Percentiles rank a stretch among this genome's conserved stretches.
Evolutionary conservation across 2,888 invertebrate genomes (phyloP).

Genomic region (Mesorhabditis spiculigera): DNA sequence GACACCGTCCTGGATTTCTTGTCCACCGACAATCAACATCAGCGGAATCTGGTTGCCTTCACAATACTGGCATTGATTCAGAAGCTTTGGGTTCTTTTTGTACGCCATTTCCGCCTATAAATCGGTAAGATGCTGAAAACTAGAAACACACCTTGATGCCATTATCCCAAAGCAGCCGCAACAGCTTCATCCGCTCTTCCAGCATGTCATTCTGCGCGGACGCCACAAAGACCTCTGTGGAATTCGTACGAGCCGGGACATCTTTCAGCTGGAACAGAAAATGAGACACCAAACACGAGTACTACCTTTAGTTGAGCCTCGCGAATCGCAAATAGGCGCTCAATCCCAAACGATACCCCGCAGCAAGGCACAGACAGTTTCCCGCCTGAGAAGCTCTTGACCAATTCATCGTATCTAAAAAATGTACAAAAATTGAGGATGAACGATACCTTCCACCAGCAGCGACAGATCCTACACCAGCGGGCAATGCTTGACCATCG

Average conservation of each 20-base stretch:
- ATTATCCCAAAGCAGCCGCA: constrained; percentile 78
- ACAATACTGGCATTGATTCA: constrained; percentile 90
- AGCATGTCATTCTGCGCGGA: constrained; percentile 92
- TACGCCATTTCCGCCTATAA: constrained; percentile 84
- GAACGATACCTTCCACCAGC: constrained; percentile 48
- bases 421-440: constrained; percentile 6
- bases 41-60: constrained; percentile 88
- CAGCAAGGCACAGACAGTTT: constrained; percentile 78
- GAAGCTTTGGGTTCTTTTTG: constrained; percentile 88
- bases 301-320: constrained; percentile 60
- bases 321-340: constrained; percentile 89
- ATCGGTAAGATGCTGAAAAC: background rate
- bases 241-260: constrained; percentile 75
- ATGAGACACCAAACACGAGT: background rate
- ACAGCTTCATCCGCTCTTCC: constrained; percentile 81
- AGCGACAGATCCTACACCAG: constrained; percentile 67
- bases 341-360: constrained; percentile 94
- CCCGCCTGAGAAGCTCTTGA: constrained; percentile 84
- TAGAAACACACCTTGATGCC: background rate
- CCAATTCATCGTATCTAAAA: constrained; percentile 84
- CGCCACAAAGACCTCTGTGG: constrained; percentile 72
- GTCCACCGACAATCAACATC: constrained; percentile 85
- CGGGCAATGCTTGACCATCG: constrained; percentile 37
- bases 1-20: constrained; percentile 80
- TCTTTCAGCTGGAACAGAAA: constrained; percentile 48